Evolutionary conservation across 2,113 vertebrate genomes (phyloP), one percentile per base, ranked within the genome.

Genomic region (Erpornis zantholeuca): DNA sequence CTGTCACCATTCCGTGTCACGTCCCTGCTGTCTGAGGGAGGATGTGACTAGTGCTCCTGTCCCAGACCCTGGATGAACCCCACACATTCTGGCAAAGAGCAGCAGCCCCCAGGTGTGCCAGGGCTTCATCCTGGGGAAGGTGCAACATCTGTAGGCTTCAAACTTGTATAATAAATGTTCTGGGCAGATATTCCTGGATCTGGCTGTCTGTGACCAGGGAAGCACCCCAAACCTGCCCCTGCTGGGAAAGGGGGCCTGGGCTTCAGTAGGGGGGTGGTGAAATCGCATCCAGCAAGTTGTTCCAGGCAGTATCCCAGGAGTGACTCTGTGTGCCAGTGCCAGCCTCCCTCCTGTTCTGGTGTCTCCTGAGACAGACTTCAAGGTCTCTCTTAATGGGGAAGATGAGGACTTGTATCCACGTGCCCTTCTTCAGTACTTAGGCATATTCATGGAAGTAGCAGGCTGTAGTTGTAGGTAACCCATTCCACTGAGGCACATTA

Each of bases 121-220:
- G 76, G 75, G 54, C 63, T 88, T 83, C 71, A 4, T 92, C 63
- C 49, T 53, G 71, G 68, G 23, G 15, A 25, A 82, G 53, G 66
- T 79, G 47, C 66, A 72, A 75, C 59, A 44, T 36, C 31, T 90
- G 95, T 81, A 75, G 64, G 69, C 79, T 90, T 90, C 72, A 36
- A 31, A 25, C n/a, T 61, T 29, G 54, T 56, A 18, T 94, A 97
- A 97, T 96, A 97, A 97, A 97, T 36, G 57, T 93, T 69, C 64
- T 97, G 95, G 92, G 86, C 82, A 96, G 91, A 96, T 73, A 57
- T 11, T 66, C 22, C 24, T 45, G 81, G 83, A 86, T 96, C 95
- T 81, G 94, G 42, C 68, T 81, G 68, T 97, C 56, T 97, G 7
- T 92, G 12, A 69, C 15, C 31, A 42, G 49, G 78, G 56, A 70